Evolutionary conservation across 2,113 vertebrate species (phyloP), one percentile per base, ranked within the genome.

Genomic region (Pelodiscus sinensis): DNA sequence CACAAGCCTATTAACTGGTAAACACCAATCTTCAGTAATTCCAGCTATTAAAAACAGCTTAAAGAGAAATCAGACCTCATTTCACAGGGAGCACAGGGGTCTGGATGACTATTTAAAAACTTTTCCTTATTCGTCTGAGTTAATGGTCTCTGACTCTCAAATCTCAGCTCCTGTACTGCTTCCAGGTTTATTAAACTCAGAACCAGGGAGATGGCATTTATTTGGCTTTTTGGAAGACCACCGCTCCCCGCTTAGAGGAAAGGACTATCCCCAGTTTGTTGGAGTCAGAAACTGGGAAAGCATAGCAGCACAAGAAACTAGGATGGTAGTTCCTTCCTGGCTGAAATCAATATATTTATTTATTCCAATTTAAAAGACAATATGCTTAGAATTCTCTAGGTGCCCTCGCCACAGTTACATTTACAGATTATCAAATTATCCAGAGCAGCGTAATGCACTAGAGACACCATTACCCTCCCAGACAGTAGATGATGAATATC

Each of bases 11-110:
- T 88, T 93, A 95, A 89, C 93, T 92, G 88, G 95, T 93, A 97
- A 97, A 96, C 94, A 93, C 90, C 95, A 87, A 79, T 95, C 96
- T 87, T 92, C 58, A 6, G 79, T 97, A 94, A 98, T 97, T 96
- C 96, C 94, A 84, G 96, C 97, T 97, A 97, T 97, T 98, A 98
- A 97, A 98, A 97, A 96, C 95, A 97, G 96, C 95, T 97, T 96
- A 91, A 94, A 97, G 97, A 96, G 94, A 96, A 97, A 97, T 97
- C 97, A 93, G 82, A 95, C 91, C 96, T 97, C 95, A 95, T 97
- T 97, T 96, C 21, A 31, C 92, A 92, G 88, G 50, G 92, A 97
- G 96, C 27, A 3, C 84, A 79, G 93, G 92, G 96, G 97, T 96
- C 97, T 97, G 60, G 0, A 73, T 84, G 88, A 95, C 95, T 95